Evolutionary conservation across 2,113 vertebrate species (phyloP), one percentile per base, ranked within the genome.

Genomic region (Macaca nemestrina): DNA sequence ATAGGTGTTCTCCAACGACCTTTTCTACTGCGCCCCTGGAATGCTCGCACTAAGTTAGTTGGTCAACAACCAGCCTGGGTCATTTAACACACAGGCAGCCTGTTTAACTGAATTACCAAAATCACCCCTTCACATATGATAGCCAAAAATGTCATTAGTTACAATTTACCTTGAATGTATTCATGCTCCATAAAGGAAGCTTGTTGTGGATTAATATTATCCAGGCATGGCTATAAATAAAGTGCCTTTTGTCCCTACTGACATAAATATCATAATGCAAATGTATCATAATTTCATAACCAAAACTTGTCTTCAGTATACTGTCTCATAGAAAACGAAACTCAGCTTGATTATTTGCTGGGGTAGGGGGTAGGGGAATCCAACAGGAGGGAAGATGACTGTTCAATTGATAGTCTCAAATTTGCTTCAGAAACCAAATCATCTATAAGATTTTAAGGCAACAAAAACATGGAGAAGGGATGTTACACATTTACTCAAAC

Each of bases 191-290:
- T 97, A 76, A 97, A 92, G 85, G 70, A 96, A n/a, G 45, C 80
- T 25, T 97, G 90, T 79, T 80, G 40, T 95, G 45, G 95, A 98
- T 97, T 97, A 97, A 84, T 96, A 75, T 88, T 98, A 92, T 96
- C 75, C 88, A 75, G 88, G 95, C 59, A 89, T 95, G 83, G 95
- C 76, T 98, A 98, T 95, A 98, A 95, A 88, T 25, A 78, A 96
- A 96, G 55, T 59, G 23, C 14, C 23, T 81, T 96, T 92, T 92
- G 67, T 90, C 30, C 55, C 27, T 83, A 96, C 94, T 57, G 96
- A 97, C 93, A 97, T 92, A 98, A 98, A 98, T 96, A 94, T 96
- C 92, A 97, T 93, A 97, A 80, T 20, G 35, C 81, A 94, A 88
- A 78, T 52, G 5, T 52, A 86, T 67, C 88, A 90, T 94, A 89